Evolutionary conservation across 1,140 invertebrate genomes (phyloP).

Genomic region (Thaumatotibia leucotreta): DNA sequence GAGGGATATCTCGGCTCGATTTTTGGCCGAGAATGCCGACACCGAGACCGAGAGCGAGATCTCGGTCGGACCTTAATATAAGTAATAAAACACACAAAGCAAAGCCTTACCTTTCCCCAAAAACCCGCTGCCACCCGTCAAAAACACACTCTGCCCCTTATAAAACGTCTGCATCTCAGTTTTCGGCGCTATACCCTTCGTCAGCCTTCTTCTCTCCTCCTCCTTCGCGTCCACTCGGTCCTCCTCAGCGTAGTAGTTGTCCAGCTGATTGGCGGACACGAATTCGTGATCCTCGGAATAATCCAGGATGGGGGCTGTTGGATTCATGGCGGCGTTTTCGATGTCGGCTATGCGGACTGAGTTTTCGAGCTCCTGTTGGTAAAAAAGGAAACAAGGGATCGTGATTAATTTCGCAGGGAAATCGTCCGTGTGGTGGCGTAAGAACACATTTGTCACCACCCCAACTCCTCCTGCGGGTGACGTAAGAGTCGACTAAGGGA

Average conservation of each 20-base stretch:
- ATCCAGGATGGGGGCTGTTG: conserved; percentile 56
- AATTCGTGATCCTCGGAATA: conserved; percentile 68
- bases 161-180: conserved; percentile 79
- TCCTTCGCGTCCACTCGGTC: conserved; percentile 52
- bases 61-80: not conserved
- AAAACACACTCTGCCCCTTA: conserved; percentile 80
- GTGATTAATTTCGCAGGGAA: too few species aligned
- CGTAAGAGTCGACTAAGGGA: too few species aligned
- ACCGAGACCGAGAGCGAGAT: too few species aligned
- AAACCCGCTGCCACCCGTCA: conserved; percentile 87
- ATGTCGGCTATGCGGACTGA: conserved; percentile 40
- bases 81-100: conserved; percentile 32
- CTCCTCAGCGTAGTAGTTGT: conserved; percentile 59
- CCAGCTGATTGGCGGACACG: conserved; percentile 53
- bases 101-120: conserved; percentile 82
- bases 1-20: too few species aligned
- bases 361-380: conserved; percentile 56
- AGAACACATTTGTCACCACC: too few species aligned
- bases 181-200: conserved; percentile 56
- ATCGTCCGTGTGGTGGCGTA: too few species aligned
- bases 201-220: conserved; percentile 51
- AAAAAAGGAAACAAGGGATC: not conserved
- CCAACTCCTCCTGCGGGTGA: too few species aligned
- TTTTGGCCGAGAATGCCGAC: too few species aligned
- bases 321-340: conserved; percentile 58